A percentile compares a stretch with the other conserved stretches of the same genome.
Conservation (phyloP, 2,888 invertebrate species). For the Lapara coniferarum region DNA sequence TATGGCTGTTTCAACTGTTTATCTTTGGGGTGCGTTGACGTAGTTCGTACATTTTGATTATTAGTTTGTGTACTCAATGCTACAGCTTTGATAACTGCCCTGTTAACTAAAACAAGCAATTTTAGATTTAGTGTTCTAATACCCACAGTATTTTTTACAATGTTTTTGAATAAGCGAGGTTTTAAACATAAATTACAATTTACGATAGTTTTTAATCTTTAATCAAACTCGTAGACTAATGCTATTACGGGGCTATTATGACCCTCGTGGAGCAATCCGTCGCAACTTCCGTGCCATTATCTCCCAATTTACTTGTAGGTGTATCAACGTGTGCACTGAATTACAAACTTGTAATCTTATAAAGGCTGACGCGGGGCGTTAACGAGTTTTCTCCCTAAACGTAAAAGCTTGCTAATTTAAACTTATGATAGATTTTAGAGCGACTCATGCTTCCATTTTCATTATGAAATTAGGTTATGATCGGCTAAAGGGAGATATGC, state of each 20-base stretch:
- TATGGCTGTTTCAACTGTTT: constrained; percentile 55
- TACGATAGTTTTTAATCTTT: background rate
- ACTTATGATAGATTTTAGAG: constrained; percentile 51
- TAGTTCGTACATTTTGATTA: constrained; percentile 23
- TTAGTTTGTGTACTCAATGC: constrained; percentile 9
- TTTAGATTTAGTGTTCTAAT: background rate
- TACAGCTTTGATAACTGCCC: background rate
- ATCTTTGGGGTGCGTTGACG: constrained; percentile 42
- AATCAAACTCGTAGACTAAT: background rate
- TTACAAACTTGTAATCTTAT: constrained; percentile 49
- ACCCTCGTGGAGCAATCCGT: background rate
- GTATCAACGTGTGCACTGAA: constrained; percentile 27
- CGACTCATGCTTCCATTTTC: constrained; percentile 32
- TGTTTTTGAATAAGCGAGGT: too few relatives aligned
- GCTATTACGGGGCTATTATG: background rate
- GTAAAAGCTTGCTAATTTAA: constrained; percentile 47
- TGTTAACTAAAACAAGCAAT: background rate
- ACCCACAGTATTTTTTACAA: background rate
- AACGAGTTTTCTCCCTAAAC: constrained; percentile 51
- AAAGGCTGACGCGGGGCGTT: constrained; percentile 46
- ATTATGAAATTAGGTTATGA: constrained; percentile 22
- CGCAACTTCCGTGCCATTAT: constrained; percentile 24
- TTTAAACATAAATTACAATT: too few relatives aligned
- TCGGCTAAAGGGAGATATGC: background rate
- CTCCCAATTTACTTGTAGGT: constrained; percentile 24